Evolutionary conservation across 2,888 invertebrate species (phyloP).

Genomic region (Tinea semifulvella): DNA sequence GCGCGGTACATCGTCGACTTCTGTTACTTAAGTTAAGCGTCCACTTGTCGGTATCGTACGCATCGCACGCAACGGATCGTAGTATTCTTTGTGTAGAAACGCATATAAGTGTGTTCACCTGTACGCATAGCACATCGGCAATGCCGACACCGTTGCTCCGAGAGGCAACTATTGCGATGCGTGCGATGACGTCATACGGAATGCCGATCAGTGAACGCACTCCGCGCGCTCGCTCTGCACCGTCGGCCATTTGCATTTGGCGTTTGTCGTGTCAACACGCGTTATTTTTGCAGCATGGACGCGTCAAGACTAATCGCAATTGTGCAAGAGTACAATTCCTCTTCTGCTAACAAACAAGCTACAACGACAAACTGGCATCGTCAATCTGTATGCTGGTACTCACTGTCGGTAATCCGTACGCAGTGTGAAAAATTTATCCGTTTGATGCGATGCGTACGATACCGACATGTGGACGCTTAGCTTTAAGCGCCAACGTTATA

Average conservation of each 20-base stretch:
- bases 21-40: no score
- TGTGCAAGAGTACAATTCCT: slow-evolving; percentile 12
- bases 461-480: background rate
- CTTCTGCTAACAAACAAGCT: no score
- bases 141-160: slow-evolving; percentile 19
- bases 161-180: slow-evolving; percentile 21
- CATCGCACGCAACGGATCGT: no score
- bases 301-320: slow-evolving; percentile 9
- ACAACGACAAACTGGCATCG: slow-evolving; percentile 13
- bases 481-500: no score
- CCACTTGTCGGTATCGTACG: no score
- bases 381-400: slow-evolving; percentile 9
- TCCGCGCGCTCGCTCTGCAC: no score
- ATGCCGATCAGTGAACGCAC: slow-evolving; percentile 31
- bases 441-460: slow-evolving; percentile 1
- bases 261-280: no score
- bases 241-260: no score
- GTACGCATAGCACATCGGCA: slow-evolving; percentile 17
- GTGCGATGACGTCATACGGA: slow-evolving; percentile 21
- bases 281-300: slow-evolving; percentile 9
- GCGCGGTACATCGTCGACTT: no score
- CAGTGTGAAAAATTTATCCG: slow-evolving; percentile 3
- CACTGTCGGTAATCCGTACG: background rate
- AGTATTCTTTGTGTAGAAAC: no score
- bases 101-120: no score